Percentiles rank a stretch among this genome's conserved stretches.
These are phyloP conservation scores for Harpegnathos saltator DNA, from an alignment of 1,140 invertebrate species.

Conservation along the genomic window DNA sequence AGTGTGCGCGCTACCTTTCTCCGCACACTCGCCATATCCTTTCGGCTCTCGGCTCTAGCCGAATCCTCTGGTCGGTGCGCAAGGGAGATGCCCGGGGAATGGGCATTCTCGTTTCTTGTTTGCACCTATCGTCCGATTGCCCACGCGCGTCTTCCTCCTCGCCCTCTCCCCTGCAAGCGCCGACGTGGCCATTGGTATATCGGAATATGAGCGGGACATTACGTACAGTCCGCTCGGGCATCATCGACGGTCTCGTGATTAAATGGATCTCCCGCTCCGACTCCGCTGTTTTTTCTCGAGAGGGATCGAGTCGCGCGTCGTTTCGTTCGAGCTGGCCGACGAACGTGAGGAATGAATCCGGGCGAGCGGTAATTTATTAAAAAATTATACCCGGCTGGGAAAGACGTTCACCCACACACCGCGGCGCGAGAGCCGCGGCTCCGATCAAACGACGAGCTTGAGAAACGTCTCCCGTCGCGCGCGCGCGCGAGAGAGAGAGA, in stretches of 20 bases:
- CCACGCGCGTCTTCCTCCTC: conserved; percentile 47
- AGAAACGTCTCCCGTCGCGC: neutral
- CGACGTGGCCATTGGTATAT: conserved; percentile 80
- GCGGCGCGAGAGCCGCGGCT: neutral
- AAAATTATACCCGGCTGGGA: neutral
- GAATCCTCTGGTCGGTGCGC: conserved; percentile 68
- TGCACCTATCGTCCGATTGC: conserved; percentile 75
- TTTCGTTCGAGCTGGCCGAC: no score
- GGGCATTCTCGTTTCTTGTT: conserved; percentile 83
- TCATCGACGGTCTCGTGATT: conserved; percentile 15
- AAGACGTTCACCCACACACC: neutral
- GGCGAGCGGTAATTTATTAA: neutral
- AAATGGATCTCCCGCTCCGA: conserved; percentile 27
- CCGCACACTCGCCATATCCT: conserved; percentile 40
- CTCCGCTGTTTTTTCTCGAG: neutral
- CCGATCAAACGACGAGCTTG: neutral
- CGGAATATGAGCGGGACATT: conserved; percentile 77
- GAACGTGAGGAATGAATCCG: neutral
- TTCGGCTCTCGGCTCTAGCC: conserved; percentile 70
- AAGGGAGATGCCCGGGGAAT: conserved; percentile 25
- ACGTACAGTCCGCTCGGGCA: conserved; percentile 66
- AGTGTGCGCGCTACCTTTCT: conserved; percentile 67
- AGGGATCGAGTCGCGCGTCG: conserved; percentile 17
- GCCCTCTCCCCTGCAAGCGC: conserved; percentile 78
- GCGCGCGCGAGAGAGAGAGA: no score